Evolutionary conservation across 2,888 invertebrate genomes (phyloP).

Genomic region (Syrphus vitripennis): DNA sequence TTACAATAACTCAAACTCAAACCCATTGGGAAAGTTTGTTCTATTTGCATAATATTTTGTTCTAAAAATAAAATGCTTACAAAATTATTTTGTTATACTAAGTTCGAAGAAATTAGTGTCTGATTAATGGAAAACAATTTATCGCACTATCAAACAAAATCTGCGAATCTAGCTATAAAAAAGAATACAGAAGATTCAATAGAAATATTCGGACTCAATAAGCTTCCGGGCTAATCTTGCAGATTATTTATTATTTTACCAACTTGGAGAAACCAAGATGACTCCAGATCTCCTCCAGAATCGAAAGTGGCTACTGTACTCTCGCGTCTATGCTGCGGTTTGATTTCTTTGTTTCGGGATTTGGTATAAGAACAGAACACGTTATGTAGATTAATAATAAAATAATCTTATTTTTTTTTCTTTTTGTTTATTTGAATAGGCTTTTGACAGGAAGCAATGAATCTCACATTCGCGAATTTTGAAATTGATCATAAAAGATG

Average conservation of each 20-base stretch:
- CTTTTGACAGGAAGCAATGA: slow-evolving; percentile 7
- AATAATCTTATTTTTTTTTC: not conserved
- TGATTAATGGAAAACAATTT: not conserved
- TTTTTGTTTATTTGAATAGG: not conserved
- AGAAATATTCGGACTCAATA: not conserved
- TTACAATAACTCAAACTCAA: not conserved
- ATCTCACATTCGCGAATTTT: slow-evolving; percentile 4
- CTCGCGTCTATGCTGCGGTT: too few species aligned
- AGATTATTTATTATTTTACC: not conserved
- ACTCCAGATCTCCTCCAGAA: slow-evolving; percentile 13
- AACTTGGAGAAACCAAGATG: not conserved
- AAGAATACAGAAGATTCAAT: not conserved
- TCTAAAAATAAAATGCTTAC: not conserved
- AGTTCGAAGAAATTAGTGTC: not conserved
- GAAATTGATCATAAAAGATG: not conserved
- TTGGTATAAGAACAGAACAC: not conserved
- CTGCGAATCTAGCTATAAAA: not conserved
- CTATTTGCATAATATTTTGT: not conserved
- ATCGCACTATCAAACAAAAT: not conserved
- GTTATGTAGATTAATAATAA: not conserved
- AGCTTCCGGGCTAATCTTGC: not conserved
- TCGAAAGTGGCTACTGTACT: slow-evolving; percentile 26
- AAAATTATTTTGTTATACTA: not conserved
- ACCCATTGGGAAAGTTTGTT: not conserved
- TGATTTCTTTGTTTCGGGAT: not conserved